phyloP scores from a whole-genome alignment of 2,888 invertebrate species.

The Agriopis aurantiaria region DNA sequence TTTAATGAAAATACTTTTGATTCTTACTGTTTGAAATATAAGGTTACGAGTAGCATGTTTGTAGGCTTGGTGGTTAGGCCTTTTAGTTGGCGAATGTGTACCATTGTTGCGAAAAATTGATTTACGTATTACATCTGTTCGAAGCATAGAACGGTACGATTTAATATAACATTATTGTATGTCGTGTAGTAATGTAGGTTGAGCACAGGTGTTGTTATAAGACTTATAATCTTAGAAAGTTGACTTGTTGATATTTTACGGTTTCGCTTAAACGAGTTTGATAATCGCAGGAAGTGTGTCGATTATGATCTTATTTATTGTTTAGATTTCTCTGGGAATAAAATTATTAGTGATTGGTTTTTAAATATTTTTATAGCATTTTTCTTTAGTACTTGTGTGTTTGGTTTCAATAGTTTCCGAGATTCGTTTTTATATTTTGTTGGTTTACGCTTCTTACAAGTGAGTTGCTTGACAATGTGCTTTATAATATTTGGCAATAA shows the following conservation, averaged over 20 bases:
- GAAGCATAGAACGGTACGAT: conserved; percentile 55
- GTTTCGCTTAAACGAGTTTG: conserved; percentile 34
- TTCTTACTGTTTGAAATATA: conserved; percentile 37
- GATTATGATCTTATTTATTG: conserved; percentile 26
- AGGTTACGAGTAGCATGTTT: conserved; percentile 41
- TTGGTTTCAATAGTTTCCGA: no score
- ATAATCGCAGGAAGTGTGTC: conserved; percentile 35
- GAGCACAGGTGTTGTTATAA: conserved; percentile 45
- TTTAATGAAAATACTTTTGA: conserved; percentile 31
- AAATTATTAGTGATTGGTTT: neutral
- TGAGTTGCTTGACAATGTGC: no score
- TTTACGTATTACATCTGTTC: conserved; percentile 82
- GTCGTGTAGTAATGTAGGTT: conserved; percentile 58
- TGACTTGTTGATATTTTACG: conserved; percentile 45
- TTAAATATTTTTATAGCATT: neutral
- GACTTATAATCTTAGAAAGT: conserved; percentile 44
- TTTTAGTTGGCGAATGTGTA: conserved; percentile 37
- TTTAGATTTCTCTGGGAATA: conserved; percentile 18
- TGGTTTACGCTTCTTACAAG: no score
- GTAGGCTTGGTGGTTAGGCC: conserved; percentile 33
- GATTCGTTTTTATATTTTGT: no score
- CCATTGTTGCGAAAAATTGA: conserved; percentile 85
- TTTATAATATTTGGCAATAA: no score
- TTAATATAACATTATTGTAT: conserved; percentile 64
- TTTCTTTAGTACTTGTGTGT: neutral